Evolutionary conservation across 2,113 vertebrate genomes (phyloP).

Genomic region (Pao palembangensis): DNA sequence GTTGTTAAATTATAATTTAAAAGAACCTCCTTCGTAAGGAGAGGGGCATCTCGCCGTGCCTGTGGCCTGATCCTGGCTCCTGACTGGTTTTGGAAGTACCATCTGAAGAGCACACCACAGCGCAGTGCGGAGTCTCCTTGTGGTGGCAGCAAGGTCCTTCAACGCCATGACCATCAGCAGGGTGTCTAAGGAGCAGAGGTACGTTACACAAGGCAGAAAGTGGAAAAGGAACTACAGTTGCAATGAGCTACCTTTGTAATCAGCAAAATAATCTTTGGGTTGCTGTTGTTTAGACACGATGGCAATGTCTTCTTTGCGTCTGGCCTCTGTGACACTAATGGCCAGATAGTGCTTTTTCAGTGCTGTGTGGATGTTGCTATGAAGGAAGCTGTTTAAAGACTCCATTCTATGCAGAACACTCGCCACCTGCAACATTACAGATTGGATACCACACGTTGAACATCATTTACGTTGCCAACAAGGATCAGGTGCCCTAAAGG

Average conservation of each 20-base stretch:
- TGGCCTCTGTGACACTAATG: conserved; percentile 57
- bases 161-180: conserved; percentile 60
- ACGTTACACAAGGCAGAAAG: not conserved
- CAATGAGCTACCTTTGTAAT: conserved; percentile 62
- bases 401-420: conserved; percentile 71
- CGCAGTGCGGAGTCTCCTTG: conserved; percentile 65
- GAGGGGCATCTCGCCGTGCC: conserved; percentile 8
- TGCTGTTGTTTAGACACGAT: conserved; percentile 57
- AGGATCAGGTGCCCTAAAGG: not conserved
- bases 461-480: not conserved
- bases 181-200: conserved; percentile 50
- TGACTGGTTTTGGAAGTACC: conserved; percentile 51
- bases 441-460: too few species aligned
- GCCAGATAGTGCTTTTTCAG: conserved; percentile 67
- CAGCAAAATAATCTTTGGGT: conserved; percentile 52
- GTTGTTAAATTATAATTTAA: conserved; percentile 24
- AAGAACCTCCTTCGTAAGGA: conserved; percentile 26
- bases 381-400: conserved; percentile 53
- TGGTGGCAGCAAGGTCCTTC: conserved; percentile 65
- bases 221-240: not conserved
- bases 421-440: conserved; percentile 59
- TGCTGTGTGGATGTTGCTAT: conserved; percentile 55
- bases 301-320: conserved; percentile 58
- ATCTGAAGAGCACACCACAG: conserved; percentile 75
- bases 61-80: conserved; percentile 23